These are phyloP conservation scores for Eupithecia tripunctaria DNA, from an alignment of 2,888 invertebrate species.

Conservation along the genomic window DNA sequence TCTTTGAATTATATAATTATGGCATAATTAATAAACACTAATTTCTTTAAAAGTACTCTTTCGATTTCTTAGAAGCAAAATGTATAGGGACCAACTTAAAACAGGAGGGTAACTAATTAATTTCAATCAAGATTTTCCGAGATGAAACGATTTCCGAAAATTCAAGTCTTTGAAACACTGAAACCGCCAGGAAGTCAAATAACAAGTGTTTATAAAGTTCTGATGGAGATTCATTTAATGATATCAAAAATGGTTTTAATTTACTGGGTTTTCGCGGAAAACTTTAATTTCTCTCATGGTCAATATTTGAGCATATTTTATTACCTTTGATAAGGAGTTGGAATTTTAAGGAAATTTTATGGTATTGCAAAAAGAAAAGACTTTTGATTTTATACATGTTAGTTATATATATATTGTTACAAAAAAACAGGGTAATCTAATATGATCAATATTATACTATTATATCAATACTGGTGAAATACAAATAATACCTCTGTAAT, in stretches of 20 bases:
- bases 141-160: neutral
- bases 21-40: too few species aligned
- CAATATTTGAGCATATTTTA: slow-evolving; percentile 4
- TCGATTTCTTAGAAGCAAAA: neutral
- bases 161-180: neutral
- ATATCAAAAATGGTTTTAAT: neutral
- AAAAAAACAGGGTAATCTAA: too few species aligned
- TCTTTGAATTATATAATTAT: too few species aligned
- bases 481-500: too few species aligned
- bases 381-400: neutral
- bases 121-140: neutral
- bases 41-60: neutral
- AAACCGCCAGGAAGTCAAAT: slow-evolving; percentile 7
- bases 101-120: neutral
- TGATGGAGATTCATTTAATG: slow-evolving; percentile 17
- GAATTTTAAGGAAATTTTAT: neutral
- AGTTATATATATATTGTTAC: neutral
- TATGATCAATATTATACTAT: too few species aligned
- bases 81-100: neutral
- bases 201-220: slow-evolving; percentile 14
- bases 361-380: neutral
- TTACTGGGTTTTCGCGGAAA: slow-evolving; percentile 1
- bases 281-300: neutral
- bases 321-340: neutral
- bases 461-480: too few species aligned